A percentile compares a stretch with the other conserved stretches of the same genome.
phyloP scores from a whole-genome alignment of 1,140 invertebrate species.

The Caenorhabditis briggsae region DNA sequence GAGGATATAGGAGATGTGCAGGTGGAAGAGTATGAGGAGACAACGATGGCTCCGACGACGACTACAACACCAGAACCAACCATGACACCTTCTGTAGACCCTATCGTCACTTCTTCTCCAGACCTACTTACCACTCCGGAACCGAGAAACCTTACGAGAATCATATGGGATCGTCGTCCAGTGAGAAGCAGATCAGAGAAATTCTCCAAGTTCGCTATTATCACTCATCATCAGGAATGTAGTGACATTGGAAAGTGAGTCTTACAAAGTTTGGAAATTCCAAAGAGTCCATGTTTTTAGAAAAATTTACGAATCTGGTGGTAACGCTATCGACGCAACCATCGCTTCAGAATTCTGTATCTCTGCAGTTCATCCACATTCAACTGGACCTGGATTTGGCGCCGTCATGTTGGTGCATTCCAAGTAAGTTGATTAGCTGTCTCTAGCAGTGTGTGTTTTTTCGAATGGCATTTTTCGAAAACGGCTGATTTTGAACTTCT shows the following conservation, averaged over 20 bases:
- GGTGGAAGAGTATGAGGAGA: constrained; percentile 7
- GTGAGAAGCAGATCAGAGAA: constrained; percentile 1
- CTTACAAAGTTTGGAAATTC: no score
- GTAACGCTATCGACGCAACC: constrained; percentile 89
- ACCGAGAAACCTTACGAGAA: constrained; percentile 6
- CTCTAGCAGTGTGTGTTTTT: no score
- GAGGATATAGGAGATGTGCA: background rate
- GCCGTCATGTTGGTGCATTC: constrained; percentile 87
- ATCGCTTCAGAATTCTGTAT: constrained; percentile 88
- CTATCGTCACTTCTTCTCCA: no score
- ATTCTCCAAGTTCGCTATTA: constrained; percentile 16
- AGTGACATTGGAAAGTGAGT: constrained; percentile 32
- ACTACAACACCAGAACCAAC: background rate
- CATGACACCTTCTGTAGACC: background rate
- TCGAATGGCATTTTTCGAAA: no score
- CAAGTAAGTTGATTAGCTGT: no score
- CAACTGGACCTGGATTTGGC: constrained; percentile 90
- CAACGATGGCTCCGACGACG: background rate
- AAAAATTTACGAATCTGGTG: constrained; percentile 84
- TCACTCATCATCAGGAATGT: constrained; percentile 21
- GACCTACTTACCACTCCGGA: background rate
- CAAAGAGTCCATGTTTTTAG: background rate
- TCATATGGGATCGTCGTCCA: constrained; percentile 18
- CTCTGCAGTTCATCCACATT: constrained; percentile 87
- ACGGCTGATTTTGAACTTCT: no score